phyloP scores from a whole-genome alignment of 37 sponge, comb jelly and placozoan genomes.

The Halichondria panicea region DNA sequence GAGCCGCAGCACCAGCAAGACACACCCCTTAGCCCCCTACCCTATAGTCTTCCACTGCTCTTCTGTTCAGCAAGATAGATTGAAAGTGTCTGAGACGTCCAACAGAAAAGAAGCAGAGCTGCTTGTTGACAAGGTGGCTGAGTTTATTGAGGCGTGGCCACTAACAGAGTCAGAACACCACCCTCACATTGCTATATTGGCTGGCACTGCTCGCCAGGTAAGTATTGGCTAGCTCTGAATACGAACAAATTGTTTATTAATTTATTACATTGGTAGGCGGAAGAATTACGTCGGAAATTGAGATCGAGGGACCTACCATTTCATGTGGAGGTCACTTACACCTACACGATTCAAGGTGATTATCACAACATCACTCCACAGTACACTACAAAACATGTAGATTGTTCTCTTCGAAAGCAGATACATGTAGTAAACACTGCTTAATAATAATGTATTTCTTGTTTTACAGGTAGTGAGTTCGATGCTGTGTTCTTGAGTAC shows the following conservation, averaged over 20 bases:
- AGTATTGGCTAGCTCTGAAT: not conserved
- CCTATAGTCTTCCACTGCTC: no score
- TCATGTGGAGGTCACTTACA: slow-evolving; percentile 8
- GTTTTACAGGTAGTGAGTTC: slow-evolving; percentile 28
- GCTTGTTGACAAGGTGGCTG: slow-evolving; percentile 8
- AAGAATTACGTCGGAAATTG: not conserved
- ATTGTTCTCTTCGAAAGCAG: not conserved
- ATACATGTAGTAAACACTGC: not conserved
- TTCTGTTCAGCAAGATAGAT: no score
- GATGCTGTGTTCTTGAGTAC: slow-evolving; percentile 35
- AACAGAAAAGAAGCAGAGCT: slow-evolving; percentile 6
- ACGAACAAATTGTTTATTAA: not conserved
- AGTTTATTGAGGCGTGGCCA: slow-evolving; percentile 9
- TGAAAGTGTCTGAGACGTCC: no score
- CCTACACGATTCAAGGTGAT: slow-evolving; percentile 36
- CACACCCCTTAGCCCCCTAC: no score
- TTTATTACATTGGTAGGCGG: not conserved
- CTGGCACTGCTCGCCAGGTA: slow-evolving; percentile 22
- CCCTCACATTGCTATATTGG: slow-evolving; percentile 6
- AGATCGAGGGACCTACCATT: not conserved
- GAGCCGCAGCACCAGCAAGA: no score
- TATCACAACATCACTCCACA: not conserved
- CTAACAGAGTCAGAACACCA: no score
- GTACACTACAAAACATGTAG: not conserved
- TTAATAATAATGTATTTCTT: not conserved